phyloP scores from a whole-genome alignment of 2,888 invertebrate genomes.

The Lasiommata megera region DNA sequence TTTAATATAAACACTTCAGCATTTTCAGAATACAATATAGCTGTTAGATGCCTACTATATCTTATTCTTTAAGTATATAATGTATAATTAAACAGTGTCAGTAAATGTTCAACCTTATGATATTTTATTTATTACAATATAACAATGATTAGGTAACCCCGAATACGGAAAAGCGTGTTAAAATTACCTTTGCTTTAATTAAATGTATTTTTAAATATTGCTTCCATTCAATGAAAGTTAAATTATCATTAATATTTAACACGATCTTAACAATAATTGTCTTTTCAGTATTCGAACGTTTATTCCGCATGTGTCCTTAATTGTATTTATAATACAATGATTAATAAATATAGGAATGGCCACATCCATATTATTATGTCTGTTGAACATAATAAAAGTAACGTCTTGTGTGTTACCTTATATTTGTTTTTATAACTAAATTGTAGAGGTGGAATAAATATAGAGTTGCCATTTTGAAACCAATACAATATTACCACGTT shows the following conservation, averaged over 20 bases:
- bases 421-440: no score
- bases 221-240: no score
- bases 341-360: slow-evolving; percentile 30
- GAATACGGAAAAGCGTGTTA: no score
- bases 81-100: not conserved
- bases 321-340: slow-evolving; percentile 22
- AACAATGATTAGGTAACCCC: slow-evolving; percentile 8
- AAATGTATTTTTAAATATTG: no score
- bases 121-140: slow-evolving; percentile 5
- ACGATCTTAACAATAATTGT: no score
- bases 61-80: slow-evolving; percentile 2
- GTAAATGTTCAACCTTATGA: slow-evolving; percentile 10
- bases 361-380: slow-evolving; percentile 25
- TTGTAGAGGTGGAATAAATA: not conserved
- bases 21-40: slow-evolving; percentile 21
- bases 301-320: slow-evolving; percentile 12
- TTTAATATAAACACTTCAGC: slow-evolving; percentile 29
- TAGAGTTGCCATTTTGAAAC: not conserved
- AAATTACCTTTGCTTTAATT: no score
- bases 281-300: no score
- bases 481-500: no score
- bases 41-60: slow-evolving; percentile 12
- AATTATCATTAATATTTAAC: no score
- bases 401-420: not conserved
- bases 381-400: slow-evolving; percentile 21